Evolutionary conservation across 2,797 vertebrate species (phyloP).

Genomic region (Garrulus glandarius): DNA sequence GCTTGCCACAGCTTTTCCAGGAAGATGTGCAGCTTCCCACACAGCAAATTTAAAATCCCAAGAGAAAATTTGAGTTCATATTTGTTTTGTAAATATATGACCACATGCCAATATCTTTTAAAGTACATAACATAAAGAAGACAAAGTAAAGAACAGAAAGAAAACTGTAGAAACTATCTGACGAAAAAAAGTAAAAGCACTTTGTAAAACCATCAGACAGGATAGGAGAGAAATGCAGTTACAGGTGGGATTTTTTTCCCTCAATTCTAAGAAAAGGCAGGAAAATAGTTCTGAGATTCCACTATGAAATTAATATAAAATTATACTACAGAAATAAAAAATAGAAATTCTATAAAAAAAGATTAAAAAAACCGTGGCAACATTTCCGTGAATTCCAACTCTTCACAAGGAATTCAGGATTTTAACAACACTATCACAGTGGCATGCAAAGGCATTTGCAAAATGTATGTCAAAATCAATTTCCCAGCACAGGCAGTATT

Average conservation of each 20-base stretch:
- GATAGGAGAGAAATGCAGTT: not conserved
- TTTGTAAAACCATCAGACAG: not conserved
- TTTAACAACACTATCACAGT: not conserved
- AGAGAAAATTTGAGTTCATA: not conserved
- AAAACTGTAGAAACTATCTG: not conserved
- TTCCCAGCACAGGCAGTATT: not conserved
- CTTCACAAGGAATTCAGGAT: not conserved
- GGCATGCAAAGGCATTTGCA: not conserved
- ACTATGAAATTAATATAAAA: not conserved
- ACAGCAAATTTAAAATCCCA: not conserved
- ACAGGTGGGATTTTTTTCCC: not conserved
- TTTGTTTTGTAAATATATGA: not conserved
- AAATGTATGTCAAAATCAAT: not conserved
- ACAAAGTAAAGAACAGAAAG: not conserved
- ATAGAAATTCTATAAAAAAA: not conserved
- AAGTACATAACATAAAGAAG: not conserved
- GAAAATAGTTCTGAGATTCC: not conserved
- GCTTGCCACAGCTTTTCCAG: not conserved
- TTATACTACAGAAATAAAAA: not conserved
- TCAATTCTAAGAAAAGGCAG: not conserved
- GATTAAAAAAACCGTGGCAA: not conserved
- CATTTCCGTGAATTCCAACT: not conserved
- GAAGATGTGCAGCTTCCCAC: not conserved
- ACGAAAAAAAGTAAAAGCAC: not conserved
- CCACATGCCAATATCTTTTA: not conserved